Evolutionary conservation across 2,797 vertebrate species (phyloP).

Genomic region (Liparis tanakae): DNA sequence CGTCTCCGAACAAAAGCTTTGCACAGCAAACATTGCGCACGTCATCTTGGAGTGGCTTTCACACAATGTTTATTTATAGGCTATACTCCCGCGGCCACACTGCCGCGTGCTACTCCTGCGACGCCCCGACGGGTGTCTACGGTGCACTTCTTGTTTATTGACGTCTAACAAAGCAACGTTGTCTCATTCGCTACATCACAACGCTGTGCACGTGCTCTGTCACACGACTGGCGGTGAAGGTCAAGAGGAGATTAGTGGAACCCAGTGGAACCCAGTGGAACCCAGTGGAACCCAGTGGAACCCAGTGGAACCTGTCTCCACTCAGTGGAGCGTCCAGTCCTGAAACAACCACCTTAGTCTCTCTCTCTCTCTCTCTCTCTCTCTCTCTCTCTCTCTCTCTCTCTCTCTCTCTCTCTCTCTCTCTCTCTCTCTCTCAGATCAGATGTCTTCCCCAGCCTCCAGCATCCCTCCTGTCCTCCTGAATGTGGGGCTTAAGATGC

Average conservation of each 20-base stretch:
- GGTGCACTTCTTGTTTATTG: no score
- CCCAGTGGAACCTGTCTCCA: no score
- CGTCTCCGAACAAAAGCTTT: background rate
- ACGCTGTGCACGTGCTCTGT: background rate
- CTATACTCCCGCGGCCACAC: background rate
- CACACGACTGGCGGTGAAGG: background rate
- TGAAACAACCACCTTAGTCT: background rate
- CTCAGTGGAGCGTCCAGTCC: background rate
- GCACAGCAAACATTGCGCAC: background rate
- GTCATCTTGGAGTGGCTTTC: background rate
- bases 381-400: background rate
- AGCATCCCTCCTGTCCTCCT: slow-evolving; percentile 61
- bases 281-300: background rate
- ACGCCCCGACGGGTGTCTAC: no score
- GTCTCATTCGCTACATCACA: background rate
- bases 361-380: background rate
- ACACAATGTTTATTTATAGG: background rate
- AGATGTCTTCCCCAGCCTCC: slow-evolving; percentile 43
- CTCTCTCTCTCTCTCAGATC: background rate
- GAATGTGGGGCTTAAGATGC: slow-evolving; percentile 82
- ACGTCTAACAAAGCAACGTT: background rate
- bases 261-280: no score
- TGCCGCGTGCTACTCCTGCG: background rate
- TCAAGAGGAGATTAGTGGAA: background rate
- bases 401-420: background rate